Evolutionary conservation across 2,797 vertebrate species (phyloP), one percentile per base, ranked within the genome.

Genomic region (Tinamus major): DNA sequence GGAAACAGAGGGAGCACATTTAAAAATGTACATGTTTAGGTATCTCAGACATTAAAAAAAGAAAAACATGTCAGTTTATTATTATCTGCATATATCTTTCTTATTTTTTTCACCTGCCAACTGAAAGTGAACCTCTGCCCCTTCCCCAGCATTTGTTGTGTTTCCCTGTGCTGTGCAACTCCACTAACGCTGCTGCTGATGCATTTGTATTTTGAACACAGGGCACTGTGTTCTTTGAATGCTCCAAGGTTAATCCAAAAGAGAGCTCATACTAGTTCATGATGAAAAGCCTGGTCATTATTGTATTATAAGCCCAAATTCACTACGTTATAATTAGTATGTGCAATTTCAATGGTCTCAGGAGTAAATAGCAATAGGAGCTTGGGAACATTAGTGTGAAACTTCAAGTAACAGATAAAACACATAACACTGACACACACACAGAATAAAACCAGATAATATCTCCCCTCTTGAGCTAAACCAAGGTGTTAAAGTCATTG

Each of bases 381-480:
- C 37, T 67, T 77, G 31, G 44, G 17, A 94, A 87, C 89, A 83
- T 81, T 53, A 85, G 65, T 18, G 16, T 69, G 61, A 15, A 56
- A 42, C 69, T 92, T 90, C 33, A 79, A 79, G 58, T 20, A 93
- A 81, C n/a, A 77, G 49, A 90, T 55, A 70, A 81, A 93, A 53
- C 35, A 70, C 31, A 4, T 59, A 87, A 84, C 37, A 61, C 13
- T 64, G 70, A 74, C 51, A 88, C 19, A 88, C 19, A 53, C 6
- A 33, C 0, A 82, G 42, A 61, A 87, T 79, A 88, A 87, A 94
- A 92, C 72, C 56, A 85, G 84, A 83, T 89, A 67, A 35, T 81
- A 88, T 89, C 46, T 89, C 85, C 59, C 42, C 89, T 86, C 75
- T 48, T 70, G 49, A 88, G 67, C 56, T 85, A 94, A 89, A 79